These are phyloP conservation scores for Notothenia coriiceps DNA, from an alignment of 2,113 vertebrate genomes.

Conservation along the genomic window DNA sequence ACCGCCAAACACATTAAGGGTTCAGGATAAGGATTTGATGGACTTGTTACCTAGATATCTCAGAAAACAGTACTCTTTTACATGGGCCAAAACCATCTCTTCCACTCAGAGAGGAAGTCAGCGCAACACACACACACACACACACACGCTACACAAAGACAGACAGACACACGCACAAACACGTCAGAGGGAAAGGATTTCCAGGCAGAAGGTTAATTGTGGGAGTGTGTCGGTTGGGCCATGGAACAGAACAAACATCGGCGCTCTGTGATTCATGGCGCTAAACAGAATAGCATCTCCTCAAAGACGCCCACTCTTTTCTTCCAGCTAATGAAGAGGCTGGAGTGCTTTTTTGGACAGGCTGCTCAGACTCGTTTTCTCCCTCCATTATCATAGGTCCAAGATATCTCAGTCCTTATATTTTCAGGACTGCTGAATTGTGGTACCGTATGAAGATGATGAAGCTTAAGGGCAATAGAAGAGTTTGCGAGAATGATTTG, in stretches of 20 bases:
- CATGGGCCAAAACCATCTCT: slow-evolving; percentile 17
- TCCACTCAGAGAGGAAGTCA: slow-evolving; percentile 33
- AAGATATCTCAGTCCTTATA: slow-evolving; percentile 42
- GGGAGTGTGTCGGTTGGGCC: slow-evolving; percentile 64
- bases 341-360: slow-evolving; percentile 53
- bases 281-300: slow-evolving; percentile 50
- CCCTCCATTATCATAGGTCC: slow-evolving; percentile 20
- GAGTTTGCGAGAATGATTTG: neutral
- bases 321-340: slow-evolving; percentile 52
- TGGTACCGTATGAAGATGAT: neutral
- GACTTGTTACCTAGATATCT: neutral
- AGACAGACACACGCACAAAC: slow-evolving; percentile 18
- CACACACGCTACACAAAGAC: neutral
- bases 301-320: slow-evolving; percentile 47
- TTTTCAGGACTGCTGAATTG: slow-evolving; percentile 29
- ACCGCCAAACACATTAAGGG: neutral
- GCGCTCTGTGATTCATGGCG: slow-evolving; percentile 71
- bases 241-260: slow-evolving; percentile 55
- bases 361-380: slow-evolving; percentile 35
- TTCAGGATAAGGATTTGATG: neutral
- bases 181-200: slow-evolving; percentile 56
- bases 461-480: neutral
- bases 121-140: slow-evolving; percentile 5
- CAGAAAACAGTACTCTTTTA: neutral
- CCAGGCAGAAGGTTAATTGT: slow-evolving; percentile 75